Base-by-base conservation (phyloP, 2,797 vertebrate species). In the Lithobates sylvaticus region DNA sequence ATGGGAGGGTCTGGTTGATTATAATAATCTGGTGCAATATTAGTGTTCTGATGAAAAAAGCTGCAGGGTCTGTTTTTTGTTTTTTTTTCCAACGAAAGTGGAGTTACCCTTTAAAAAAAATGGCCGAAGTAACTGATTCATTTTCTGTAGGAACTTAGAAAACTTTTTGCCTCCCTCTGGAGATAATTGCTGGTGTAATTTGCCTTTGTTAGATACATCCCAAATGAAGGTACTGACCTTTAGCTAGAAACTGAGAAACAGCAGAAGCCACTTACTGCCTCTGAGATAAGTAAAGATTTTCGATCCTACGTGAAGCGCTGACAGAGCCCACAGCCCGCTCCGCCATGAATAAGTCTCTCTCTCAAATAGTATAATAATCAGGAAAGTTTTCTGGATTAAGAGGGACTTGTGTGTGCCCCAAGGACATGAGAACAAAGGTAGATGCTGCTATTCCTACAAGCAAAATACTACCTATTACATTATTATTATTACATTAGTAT, bases 181-280 rank as follows among this genome's bases (percentile, higher is more conserved):
- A 67, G 65, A 68, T 78, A 78, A 78, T 78, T 78, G 26, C 6
- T 44, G 77, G n/a, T 44, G 67, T 68, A 78, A 78, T 78, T 78
- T 85, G 27, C 78, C 44, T 36, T 70, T 78, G 21, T 44, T 65
- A 77, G 61, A 77, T 6, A 54, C 42, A 27, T 85, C 68, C 71
- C 32, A 78, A 23, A 72, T 72, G 34, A 74, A 87, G 23, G 68
- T 34, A 67, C 36, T 72, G 78, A 36, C 13, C 84, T 54, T 67
- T 88, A 64, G 16, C 82, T 84, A 74, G 32, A 44, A 81, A 2
- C 58, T 23, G 42, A 0, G 69, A 61, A 29, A 74, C 8, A 88
- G 58, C 76, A 27, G 76, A 29, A 44, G 27, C 39, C 77, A 68
- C 67, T 67, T 67, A 67, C 65, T 67, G 65, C 65, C 65, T 67